phyloP scores from a whole-genome alignment of 2,888 invertebrate species.

The Drepana falcataria region DNA sequence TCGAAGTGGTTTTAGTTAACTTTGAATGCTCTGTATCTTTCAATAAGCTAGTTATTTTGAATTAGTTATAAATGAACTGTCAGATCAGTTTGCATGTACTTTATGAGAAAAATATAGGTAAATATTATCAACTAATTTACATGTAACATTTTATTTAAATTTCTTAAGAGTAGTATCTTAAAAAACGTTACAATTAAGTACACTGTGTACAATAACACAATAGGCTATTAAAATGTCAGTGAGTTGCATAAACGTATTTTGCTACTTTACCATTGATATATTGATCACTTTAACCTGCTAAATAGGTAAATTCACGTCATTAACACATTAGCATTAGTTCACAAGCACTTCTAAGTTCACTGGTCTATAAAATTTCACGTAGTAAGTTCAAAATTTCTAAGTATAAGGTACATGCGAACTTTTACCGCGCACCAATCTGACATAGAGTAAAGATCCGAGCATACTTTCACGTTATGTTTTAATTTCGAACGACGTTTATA shows the following conservation, averaged over 20 bases:
- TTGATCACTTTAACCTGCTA: too few relatives aligned
- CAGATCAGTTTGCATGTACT: too few relatives aligned
- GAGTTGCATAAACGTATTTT: conserved; percentile 2
- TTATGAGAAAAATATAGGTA: too few relatives aligned
- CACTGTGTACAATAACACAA: too few relatives aligned
- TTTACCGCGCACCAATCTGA: neutral
- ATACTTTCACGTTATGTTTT: conserved; percentile 55
- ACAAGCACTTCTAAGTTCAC: neutral
- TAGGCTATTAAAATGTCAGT: too few relatives aligned
- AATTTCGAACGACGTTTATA: conserved; percentile 67
- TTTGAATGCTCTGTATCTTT: neutral
- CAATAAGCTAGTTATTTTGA: too few relatives aligned
- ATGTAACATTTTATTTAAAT: too few relatives aligned
- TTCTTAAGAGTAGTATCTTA: too few relatives aligned
- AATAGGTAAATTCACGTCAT: neutral
- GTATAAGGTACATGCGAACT: neutral
- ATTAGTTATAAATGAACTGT: too few relatives aligned
- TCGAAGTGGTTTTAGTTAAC: neutral
- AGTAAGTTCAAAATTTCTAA: neutral
- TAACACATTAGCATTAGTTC: neutral
- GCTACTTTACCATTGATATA: conserved; percentile 18
- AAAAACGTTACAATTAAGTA: too few relatives aligned
- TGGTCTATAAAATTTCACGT: neutral
- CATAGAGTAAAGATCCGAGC: conserved; percentile 31
- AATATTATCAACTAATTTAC: too few relatives aligned